Evolutionary conservation across 2,113 vertebrate genomes (phyloP), one percentile per base, ranked within the genome.

Genomic region (Ranitomeya variabilis): DNA sequence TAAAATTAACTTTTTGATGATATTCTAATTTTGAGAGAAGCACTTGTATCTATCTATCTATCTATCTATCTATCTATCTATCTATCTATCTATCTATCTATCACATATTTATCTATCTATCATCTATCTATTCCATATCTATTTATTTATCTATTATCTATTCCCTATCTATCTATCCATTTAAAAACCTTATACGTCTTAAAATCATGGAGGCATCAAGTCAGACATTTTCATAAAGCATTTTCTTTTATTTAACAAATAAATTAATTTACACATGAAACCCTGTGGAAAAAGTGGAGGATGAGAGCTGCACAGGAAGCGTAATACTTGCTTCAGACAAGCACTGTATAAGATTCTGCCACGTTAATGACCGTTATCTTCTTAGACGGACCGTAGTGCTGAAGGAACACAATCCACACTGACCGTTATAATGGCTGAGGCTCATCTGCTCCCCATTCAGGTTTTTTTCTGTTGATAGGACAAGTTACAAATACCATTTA

Each of bases 211-310:
- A 80, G 80, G 18, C 11, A 31, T 6, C 37, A 37, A 31, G 21
- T 67, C 37, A 23, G 81, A 52, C 13, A 9, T 9, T 51, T 83
- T 69, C 81, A 52, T 83, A 69, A 83, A 83, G 66, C 51, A 5
- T 83, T 83, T 83, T 54, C 26, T 54, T 83, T 83, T 83, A 83
- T 67, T 67, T 83, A 83, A 54, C 81, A 83, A 83, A 67, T 21
- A 64, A 21, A 23, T 66, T 15, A 69, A 69, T 83, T 67, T 83
- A 83, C 64, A 67, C 31, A 16, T 83, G 37, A 51, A 69, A 69
- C 64, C 18, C 51, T 16, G 55, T 59, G 54, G 78, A 57, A 80
- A 31, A 26, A 16, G 62, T 66, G 9, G 19, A 54, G 52, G 19
- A 18, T 26, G 78, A 26, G 55, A 57, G 23, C 73, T 45, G 71